A percentile compares a stretch with the other conserved stretches of the same genome.
Evolutionary conservation across 2,888 invertebrate species (phyloP).

Genomic region (Eurytoma californica): DNA sequence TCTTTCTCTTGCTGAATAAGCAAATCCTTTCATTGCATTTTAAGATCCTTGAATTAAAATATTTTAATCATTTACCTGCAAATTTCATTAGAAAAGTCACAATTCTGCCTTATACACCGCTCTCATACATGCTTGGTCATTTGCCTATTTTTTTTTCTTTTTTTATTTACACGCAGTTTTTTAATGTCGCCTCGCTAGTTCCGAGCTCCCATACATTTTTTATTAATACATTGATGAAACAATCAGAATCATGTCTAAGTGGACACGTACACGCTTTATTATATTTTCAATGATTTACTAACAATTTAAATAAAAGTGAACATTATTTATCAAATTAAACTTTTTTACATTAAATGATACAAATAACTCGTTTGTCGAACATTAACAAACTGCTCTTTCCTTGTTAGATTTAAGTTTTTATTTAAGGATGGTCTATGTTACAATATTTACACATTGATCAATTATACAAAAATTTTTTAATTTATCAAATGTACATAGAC

Average conservation of each 20-base stretch:
- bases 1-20: neutral
- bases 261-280: conserved; percentile 23
- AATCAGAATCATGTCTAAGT: neutral
- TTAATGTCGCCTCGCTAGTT: conserved; percentile 50
- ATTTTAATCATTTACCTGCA: conserved; percentile 41
- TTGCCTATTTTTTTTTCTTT: conserved; percentile 29
- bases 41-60: neutral
- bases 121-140: conserved; percentile 66
- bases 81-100: conserved; percentile 58
- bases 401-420: conserved; percentile 38
- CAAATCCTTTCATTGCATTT: neutral
- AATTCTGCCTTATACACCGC: conserved; percentile 71
- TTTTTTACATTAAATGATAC: conserved; percentile 4
- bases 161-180: conserved; percentile 48
- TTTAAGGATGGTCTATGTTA: conserved; percentile 40
- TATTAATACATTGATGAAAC: conserved; percentile 8
- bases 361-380: conserved; percentile 41
- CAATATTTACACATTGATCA: neutral
- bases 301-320: conserved; percentile 41
- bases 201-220: neutral
- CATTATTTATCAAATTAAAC: conserved; percentile 33
- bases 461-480: neutral
- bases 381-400: conserved; percentile 54
- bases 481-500: conserved; percentile 27
- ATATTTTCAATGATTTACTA: conserved; percentile 39